Base-by-base conservation (phyloP, 2,113 vertebrate species). In the Mirza zaza region DNA sequence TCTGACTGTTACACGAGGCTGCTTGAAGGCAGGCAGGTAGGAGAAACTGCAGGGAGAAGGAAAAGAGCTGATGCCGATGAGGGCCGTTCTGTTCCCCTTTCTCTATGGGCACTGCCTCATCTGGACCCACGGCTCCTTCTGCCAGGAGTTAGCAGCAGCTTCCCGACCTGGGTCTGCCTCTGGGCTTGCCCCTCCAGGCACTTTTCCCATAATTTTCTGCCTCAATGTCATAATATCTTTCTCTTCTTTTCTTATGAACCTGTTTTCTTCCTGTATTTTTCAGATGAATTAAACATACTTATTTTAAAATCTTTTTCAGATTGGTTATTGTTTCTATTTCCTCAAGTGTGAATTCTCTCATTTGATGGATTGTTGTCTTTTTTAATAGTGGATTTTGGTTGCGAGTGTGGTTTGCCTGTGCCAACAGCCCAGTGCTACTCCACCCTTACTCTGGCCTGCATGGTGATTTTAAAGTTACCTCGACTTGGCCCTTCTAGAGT, bases 1-100 rank as follows among this genome's bases (percentile, higher is more conserved):
- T 13, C 45, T 81, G 23, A 29, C 39, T 59, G 2, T 61, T 59
- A 55, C 21, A 42, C 6, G 3, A 1, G 82, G 29, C n/a, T 92
- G 91, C 77, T 9, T 70, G 84, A 59, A 71, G 8, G 29, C 15
- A 63, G 57, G 65, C 50, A 45, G 67, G 29, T 6, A 36, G 50
- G 36, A 82, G 93, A 50, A 55, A 42, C 65, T 8, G 45, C 50
- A 23, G n/a, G 65, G 55, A 13, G 27, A 5, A 36, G 50, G 36
- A 63, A 8, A 29, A 52, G 34, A 8, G 1, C 32, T 3, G 3
- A 4, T 2, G 1, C 27, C 0, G 1, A 6, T 1, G 18, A 7
- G 71, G 59, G 20, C 59, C 2, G 2, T 65, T 23, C 36, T 25
- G 6, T 21, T 5, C 12, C 34, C 4, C 36, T 18, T 3, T 18